These are phyloP conservation scores for Tetranychus truncatus DNA, from an alignment of 2,888 invertebrate species.

Conservation along the genomic window DNA sequence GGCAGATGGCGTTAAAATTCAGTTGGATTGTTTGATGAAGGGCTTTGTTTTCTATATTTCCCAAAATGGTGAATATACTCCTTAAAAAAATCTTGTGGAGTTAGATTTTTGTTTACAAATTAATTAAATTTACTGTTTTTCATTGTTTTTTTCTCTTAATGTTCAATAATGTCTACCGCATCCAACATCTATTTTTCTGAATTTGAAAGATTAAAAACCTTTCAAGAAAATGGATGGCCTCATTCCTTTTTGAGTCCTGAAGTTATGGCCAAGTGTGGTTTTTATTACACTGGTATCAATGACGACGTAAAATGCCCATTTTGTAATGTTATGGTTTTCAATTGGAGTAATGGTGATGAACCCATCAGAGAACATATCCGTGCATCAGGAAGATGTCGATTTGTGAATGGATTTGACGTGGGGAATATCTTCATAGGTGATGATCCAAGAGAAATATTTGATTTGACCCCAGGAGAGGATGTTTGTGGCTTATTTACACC, in stretches of 20 bases:
- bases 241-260: background rate
- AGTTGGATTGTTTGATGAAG: too few species aligned
- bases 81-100: too few species aligned
- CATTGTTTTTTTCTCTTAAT: too few species aligned
- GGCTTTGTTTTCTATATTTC: too few species aligned
- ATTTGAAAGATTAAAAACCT: background rate
- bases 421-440: slow-evolving; percentile 36
- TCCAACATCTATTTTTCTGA: background rate
- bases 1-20: too few species aligned
- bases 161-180: too few species aligned
- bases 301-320: background rate
- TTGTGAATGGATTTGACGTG: slow-evolving; percentile 45
- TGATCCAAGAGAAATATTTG: background rate
- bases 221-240: background rate
- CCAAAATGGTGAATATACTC: too few species aligned
- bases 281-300: background rate
- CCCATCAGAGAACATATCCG: slow-evolving; percentile 58
- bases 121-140: too few species aligned
- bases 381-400: slow-evolving; percentile 61
- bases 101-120: too few species aligned
- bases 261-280: background rate
- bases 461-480: background rate
- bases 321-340: background rate
- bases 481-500: background rate
- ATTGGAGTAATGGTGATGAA: slow-evolving; percentile 43